These are phyloP conservation scores for Oopsacas minuta DNA, from an alignment of 37 sponge, comb jelly and placozoan genomes.

Conservation along the genomic window DNA sequence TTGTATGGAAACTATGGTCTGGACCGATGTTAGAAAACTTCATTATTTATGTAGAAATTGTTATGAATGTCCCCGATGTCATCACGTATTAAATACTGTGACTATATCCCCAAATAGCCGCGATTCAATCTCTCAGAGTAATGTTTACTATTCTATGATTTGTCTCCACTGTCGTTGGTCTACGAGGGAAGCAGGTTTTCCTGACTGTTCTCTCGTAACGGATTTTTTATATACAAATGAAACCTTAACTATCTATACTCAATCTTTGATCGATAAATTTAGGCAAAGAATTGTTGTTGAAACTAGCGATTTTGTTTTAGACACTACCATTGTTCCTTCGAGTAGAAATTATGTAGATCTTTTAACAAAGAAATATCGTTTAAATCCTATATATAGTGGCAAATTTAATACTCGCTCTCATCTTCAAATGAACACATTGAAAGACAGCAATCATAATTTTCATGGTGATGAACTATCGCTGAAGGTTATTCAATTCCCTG, in stretches of 20 bases:
- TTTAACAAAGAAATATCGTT: not conserved
- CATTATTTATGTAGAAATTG: not conserved
- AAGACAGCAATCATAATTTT: no score
- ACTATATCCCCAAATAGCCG: not conserved
- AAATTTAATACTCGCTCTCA: not conserved
- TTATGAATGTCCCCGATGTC: not conserved
- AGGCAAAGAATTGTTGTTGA: not conserved
- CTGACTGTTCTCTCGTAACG: not conserved
- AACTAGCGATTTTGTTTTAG: not conserved
- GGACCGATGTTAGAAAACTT: not conserved
- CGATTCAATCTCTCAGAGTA: not conserved
- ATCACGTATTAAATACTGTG: not conserved
- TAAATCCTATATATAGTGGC: not conserved
- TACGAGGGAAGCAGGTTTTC: not conserved
- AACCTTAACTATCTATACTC: not conserved
- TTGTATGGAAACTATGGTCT: not conserved
- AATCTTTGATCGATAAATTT: not conserved
- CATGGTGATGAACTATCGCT: not conserved
- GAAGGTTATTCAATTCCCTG: not conserved
- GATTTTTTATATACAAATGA: not conserved
- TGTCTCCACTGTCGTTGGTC: not conserved
- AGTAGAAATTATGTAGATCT: not conserved
- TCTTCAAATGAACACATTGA: not conserved
- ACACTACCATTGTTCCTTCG: not conserved
- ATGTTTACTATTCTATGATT: not conserved